A percentile compares a stretch with the other conserved stretches of the same genome.
phyloP scores from a whole-genome alignment of 2,888 invertebrate genomes.

The Meloe dianella region DNA sequence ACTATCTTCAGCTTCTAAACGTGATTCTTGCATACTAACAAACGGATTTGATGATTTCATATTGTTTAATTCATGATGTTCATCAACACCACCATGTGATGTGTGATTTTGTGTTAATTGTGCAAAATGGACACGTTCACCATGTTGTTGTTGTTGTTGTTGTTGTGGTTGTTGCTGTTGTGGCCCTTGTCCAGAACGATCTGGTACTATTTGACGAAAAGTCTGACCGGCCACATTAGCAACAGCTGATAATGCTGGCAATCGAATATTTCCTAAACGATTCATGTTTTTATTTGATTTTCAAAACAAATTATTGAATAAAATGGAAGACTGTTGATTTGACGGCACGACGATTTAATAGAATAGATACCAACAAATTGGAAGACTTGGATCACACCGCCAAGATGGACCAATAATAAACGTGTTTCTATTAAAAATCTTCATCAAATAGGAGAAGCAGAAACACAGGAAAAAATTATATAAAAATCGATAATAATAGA shows the following conservation, averaged over 20 bases:
- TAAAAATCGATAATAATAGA: neutral
- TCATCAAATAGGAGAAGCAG: no score
- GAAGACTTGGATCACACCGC: conserved; percentile 38
- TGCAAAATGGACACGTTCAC: conserved; percentile 45
- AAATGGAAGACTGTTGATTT: conserved; percentile 33
- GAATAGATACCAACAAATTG: conserved; percentile 10
- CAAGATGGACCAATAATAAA: conserved; percentile 48
- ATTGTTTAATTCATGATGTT: conserved; percentile 67
- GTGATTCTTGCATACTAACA: conserved; percentile 55
- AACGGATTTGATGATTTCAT: conserved; percentile 67
- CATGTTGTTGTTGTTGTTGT: conserved; percentile 35
- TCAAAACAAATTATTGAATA: neutral
- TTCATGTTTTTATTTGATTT: conserved; percentile 60
- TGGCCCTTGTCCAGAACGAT: conserved; percentile 61
- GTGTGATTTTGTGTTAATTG: conserved; percentile 47
- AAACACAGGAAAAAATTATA: neutral
- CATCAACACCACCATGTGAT: conserved; percentile 56
- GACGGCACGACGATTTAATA: conserved; percentile 16
- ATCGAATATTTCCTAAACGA: conserved; percentile 68
- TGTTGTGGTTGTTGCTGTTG: conserved; percentile 37
- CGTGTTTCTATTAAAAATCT: conserved; percentile 7
- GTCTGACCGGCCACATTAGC: conserved; percentile 85
- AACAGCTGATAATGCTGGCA: conserved; percentile 78
- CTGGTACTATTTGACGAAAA: conserved; percentile 78
- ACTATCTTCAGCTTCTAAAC: conserved; percentile 63